These are phyloP conservation scores for Yponomeuta cagnagella DNA, from an alignment of 2,888 invertebrate genomes.

Conservation along the genomic window DNA sequence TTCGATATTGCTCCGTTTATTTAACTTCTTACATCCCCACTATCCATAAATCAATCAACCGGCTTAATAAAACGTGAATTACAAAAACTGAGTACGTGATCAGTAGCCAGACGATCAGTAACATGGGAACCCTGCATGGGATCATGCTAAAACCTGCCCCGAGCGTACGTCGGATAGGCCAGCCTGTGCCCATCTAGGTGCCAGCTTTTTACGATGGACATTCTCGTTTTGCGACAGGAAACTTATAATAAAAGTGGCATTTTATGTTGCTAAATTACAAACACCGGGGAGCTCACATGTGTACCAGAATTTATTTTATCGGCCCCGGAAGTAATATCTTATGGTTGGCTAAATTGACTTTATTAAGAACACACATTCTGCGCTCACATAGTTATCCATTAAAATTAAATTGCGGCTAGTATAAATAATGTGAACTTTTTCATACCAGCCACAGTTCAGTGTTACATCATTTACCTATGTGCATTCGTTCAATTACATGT, in stretches of 20 bases:
- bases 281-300: background rate
- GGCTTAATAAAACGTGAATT: conserved; percentile 33
- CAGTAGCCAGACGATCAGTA: conserved; percentile 22
- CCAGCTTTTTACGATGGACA: conserved; percentile 2
- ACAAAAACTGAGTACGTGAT: conserved; percentile 31
- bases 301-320: background rate
- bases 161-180: background rate
- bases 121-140: conserved; percentile 19
- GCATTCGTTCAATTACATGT: background rate
- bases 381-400: background rate
- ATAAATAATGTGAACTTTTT: background rate
- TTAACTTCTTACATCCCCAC: background rate
- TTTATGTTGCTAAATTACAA: conserved; percentile 10
- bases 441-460: background rate
- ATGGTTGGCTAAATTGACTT: background rate
- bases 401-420: background rate
- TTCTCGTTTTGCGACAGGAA: conserved; percentile 9
- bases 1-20: too few relatives aligned
- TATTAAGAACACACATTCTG: background rate
- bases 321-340: background rate
- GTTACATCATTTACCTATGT: background rate
- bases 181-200: background rate
- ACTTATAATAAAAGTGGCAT: conserved; percentile 15
- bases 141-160: conserved; percentile 3
- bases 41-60: background rate